Conservation (phyloP, 2,113 vertebrate genomes). For the Gasterosteus aculeatus region DNA sequence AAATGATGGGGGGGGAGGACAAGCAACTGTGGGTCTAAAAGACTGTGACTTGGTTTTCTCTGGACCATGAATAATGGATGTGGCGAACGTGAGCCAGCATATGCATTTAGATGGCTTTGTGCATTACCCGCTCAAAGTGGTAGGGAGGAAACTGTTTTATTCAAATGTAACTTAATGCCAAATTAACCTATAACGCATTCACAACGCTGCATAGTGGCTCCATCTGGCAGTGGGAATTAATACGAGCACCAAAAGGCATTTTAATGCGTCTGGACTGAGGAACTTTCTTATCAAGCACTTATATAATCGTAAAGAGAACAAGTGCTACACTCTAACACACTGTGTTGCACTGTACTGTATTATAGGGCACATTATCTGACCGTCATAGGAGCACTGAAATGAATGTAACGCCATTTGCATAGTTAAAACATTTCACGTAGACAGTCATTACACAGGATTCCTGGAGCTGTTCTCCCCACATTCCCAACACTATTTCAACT, state of each 20-base stretch:
- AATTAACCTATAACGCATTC: slow-evolving; percentile 67
- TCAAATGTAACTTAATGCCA: slow-evolving; percentile 57
- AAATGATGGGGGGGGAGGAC: slow-evolving; percentile 16
- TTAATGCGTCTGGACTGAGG: slow-evolving; percentile 25
- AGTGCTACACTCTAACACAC: not conserved
- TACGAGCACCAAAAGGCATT: slow-evolving; percentile 14
- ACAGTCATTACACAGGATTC: slow-evolving; percentile 9
- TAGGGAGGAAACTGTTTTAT: slow-evolving; percentile 47
- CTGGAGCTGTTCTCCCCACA: slow-evolving; percentile 12
- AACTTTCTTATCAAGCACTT: slow-evolving; percentile 22
- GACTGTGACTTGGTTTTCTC: slow-evolving; percentile 55
- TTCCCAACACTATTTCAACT: slow-evolving; percentile 22
- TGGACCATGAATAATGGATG: slow-evolving; percentile 75
- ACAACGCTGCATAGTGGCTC: slow-evolving; percentile 5
- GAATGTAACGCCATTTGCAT: not conserved
- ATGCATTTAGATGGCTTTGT: slow-evolving; percentile 74
- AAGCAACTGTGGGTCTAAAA: slow-evolving; percentile 44
- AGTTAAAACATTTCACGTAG: not conserved
- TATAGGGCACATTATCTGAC: not conserved
- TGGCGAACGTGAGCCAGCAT: slow-evolving; percentile 53
- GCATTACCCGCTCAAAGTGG: slow-evolving; percentile 66
- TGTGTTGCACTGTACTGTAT: not conserved
- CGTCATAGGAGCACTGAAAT: not conserved
- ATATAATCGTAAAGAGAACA: slow-evolving; percentile 23
- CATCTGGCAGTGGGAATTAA: slow-evolving; percentile 19